Conservation (phyloP, 2,113 vertebrate genomes). For the Nyctereutes procyonoides region DNA sequence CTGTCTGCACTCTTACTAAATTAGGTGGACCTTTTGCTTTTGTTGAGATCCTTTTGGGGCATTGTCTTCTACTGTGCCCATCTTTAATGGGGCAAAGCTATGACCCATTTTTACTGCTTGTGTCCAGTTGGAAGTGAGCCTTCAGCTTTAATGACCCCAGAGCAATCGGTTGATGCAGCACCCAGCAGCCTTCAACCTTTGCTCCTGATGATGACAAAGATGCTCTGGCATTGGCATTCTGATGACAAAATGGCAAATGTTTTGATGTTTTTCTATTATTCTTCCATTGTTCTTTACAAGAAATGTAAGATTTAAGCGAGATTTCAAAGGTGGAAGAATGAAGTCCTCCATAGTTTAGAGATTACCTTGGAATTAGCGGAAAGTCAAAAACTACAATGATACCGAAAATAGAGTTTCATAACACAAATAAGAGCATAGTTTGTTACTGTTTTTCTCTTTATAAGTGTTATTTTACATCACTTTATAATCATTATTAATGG, state of each 20-base stretch:
- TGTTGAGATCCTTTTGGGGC: background rate
- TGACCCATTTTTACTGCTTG: background rate
- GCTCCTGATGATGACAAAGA: fast-evolving
- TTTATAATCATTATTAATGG: background rate
- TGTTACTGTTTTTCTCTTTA: background rate
- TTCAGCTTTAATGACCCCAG: background rate
- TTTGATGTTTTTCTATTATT: background rate
- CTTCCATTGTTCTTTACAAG: background rate
- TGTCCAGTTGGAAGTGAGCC: background rate
- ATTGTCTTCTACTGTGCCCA: too few species aligned
- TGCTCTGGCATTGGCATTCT: too few species aligned
- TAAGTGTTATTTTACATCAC: background rate
- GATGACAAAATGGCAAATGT: background rate
- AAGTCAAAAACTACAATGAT: background rate
- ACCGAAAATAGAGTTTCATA: background rate
- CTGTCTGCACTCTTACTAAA: background rate
- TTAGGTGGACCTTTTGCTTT: background rate
- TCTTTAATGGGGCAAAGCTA: background rate
- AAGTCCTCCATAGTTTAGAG: background rate
- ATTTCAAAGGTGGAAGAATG: background rate
- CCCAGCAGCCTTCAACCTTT: too few species aligned
- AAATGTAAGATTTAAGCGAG: background rate
- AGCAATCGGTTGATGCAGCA: background rate
- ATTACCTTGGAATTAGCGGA: background rate
- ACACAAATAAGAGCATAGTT: background rate